Percentiles rank a stretch among this genome's conserved stretches.
Conservation (phyloP, 2,797 vertebrate species). For the Sebastes cheni region DNA sequence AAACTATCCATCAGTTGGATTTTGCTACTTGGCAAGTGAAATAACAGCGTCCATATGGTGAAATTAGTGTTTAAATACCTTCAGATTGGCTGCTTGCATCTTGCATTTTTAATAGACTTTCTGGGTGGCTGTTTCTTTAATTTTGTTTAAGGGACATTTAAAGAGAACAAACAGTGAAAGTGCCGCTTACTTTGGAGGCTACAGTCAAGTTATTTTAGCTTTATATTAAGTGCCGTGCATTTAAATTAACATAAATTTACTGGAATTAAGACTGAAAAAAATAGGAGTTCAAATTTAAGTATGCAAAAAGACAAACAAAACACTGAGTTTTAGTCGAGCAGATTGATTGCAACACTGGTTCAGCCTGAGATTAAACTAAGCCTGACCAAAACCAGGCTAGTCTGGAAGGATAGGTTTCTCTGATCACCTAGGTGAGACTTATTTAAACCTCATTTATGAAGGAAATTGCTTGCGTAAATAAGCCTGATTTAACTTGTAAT, state of each 20-base stretch:
- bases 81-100: not conserved
- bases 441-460: not conserved
- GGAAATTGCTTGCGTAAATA: too few species aligned
- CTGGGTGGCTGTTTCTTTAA: not conserved
- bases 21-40: not conserved
- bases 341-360: not conserved
- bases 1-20: not conserved
- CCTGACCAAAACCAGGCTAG: not conserved
- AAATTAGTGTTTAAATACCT: not conserved
- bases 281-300: too few species aligned
- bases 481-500: not conserved
- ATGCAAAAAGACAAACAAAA: not conserved
- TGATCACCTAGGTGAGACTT: not conserved
- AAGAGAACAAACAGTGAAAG: not conserved
- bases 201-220: not conserved
- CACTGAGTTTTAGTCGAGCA: not conserved
- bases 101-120: not conserved
- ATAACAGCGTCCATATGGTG: not conserved
- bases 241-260: not conserved
- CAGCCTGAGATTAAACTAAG: not conserved
- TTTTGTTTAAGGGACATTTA: not conserved
- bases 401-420: not conserved
- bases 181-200: not conserved
- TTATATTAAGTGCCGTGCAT: not conserved
- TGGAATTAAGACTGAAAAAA: not conserved